phyloP scores from a whole-genome alignment of 2,888 invertebrate genomes.

The Rhamphomyia laevipes region DNA sequence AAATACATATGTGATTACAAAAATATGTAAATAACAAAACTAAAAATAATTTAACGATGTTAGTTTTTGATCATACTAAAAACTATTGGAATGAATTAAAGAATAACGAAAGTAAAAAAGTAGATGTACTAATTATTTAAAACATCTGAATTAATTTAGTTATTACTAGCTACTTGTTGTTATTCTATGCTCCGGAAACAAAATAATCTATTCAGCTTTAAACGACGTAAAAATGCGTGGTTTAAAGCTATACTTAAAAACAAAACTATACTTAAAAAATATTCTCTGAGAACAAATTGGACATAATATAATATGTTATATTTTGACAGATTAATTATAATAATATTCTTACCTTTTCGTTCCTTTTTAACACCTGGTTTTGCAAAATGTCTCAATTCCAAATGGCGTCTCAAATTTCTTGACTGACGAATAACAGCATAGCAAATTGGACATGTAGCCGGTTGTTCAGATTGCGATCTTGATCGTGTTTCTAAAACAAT shows the following conservation, averaged over 20 bases:
- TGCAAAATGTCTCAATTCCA: conserved; percentile 39
- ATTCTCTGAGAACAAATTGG: background rate
- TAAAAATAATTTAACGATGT: too few species aligned
- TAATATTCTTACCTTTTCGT: conserved; percentile 31
- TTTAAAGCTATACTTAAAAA: conserved; percentile 14
- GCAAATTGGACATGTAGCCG: conserved; percentile 47
- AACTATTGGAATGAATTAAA: too few species aligned
- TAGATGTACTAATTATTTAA: too few species aligned
- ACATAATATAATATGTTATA: too few species aligned
- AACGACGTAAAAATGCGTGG: conserved; percentile 13
- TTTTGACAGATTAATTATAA: background rate
- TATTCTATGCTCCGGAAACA: too few species aligned
- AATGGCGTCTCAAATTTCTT: conserved; percentile 45
- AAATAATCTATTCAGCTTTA: conserved; percentile 1
- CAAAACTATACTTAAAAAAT: background rate
- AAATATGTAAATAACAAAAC: too few species aligned
- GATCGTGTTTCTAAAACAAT: conserved; percentile 40
- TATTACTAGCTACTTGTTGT: too few species aligned
- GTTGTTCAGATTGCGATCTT: conserved; percentile 48
- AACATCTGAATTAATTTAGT: too few species aligned
- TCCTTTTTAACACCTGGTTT: conserved; percentile 38
- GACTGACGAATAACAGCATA: conserved; percentile 48
- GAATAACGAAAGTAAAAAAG: too few species aligned
- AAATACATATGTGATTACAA: too few species aligned
- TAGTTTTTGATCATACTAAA: too few species aligned